Percentiles rank a stretch among this genome's conserved stretches.
These are phyloP conservation scores for Quadroppia sp. DNA, from an alignment of 2,888 invertebrate species.

Conservation along the genomic window DNA sequence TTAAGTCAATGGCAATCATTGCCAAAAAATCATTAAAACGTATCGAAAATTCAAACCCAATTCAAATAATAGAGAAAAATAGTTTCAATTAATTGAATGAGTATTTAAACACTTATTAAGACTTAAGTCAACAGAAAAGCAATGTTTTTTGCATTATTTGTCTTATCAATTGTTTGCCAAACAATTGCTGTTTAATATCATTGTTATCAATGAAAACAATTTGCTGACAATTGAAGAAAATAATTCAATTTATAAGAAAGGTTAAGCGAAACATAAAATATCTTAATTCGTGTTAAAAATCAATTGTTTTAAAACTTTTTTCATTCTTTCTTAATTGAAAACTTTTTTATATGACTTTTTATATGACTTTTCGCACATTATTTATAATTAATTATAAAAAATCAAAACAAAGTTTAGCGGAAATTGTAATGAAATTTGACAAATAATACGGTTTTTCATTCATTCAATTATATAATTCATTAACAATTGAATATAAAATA, in stretches of 20 bases:
- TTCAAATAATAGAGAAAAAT: background rate
- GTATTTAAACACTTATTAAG: background rate
- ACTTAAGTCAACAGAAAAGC: background rate
- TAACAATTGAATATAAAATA: no score
- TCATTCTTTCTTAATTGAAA: background rate
- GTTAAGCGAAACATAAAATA: background rate
- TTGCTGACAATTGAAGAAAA: background rate
- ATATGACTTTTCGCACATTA: no score
- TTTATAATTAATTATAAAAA: no score
- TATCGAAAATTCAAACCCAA: no score
- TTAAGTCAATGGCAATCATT: background rate
- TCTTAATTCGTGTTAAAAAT: background rate
- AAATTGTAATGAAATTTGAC: no score
- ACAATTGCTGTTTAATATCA: background rate
- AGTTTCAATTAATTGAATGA: background rate
- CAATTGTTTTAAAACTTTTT: background rate
- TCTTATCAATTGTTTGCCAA: background rate
- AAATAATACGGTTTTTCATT: no score
- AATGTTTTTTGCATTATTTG: background rate
- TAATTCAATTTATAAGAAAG: background rate
- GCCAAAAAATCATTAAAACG: background rate
- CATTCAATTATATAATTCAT: no score
- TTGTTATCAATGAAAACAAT: background rate
- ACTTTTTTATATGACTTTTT: no score
- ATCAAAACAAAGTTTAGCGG: no score